Evolutionary conservation across 2,888 invertebrate species (phyloP), one percentile per base, ranked within the genome.

Genomic region (Ferdinandea cuprea): DNA sequence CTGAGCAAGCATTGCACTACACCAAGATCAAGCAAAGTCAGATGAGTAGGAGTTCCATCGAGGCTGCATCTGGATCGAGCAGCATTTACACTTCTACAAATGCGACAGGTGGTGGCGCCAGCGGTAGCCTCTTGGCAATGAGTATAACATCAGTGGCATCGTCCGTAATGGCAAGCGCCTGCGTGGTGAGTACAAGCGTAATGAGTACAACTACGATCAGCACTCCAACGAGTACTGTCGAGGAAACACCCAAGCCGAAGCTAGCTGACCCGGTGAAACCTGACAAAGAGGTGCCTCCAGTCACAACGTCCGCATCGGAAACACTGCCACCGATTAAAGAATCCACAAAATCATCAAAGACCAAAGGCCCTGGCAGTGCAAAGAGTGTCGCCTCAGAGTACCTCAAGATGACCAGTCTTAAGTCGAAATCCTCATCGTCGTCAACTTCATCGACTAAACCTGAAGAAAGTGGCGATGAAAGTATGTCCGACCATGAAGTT

Each of bases 21-120:
- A 93, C 94, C 40, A 94, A 93, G 89, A 94, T 95, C 76, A 95
- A 95, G 89, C 94, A 94, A 88, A 93, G 93, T 85, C 94, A 94
- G 88, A 88, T 89, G 72, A 89, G 86, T 72, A 88, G 85, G 6
- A 86, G 81, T 32, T 79, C 85, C 2, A 71, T 72, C 19, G 92
- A 89, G 92, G 92, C 87, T 94, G 94, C n/a, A 93, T 94, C 89
- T 93, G 93, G 88, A 93, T 94, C 1, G 93, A 50, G 13, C 17
- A 68, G 66, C 52, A 83, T 59, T 9, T 74, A 74, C 48, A 76
- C 65, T 74, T 84, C 84, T 52, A 92, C 61, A 5, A 44, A 25
- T 11, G 42, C 61, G 6, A 25, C 56, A 9, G 42, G 58, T 13
- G 35, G 63, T 28, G 15, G 42, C 7, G 32, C 52, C 19, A 8